Evolutionary conservation across 1,140 invertebrate genomes (phyloP).

Genomic region (Lasaia peninsularis): DNA sequence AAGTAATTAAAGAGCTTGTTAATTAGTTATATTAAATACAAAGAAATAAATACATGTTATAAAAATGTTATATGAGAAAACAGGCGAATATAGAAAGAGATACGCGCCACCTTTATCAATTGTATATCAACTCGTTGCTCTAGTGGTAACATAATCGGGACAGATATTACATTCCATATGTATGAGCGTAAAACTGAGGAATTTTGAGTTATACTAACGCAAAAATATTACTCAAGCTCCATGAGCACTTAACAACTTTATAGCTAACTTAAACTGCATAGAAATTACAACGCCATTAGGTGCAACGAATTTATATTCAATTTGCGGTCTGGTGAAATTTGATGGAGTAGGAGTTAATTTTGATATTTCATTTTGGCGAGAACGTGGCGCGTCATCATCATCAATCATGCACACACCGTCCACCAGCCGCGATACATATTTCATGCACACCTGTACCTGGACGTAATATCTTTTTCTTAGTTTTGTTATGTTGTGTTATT

Average conservation of each 20-base stretch:
- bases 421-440: slow-evolving; percentile 4
- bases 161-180: no score
- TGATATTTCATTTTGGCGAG: slow-evolving; percentile 39
- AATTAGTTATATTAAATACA: no score
- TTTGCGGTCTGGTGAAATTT: slow-evolving; percentile 6
- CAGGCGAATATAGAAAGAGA: no score
- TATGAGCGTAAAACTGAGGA: no score
- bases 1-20: no score
- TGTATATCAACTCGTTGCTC: no score
- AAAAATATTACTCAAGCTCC: no score
- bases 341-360: slow-evolving; percentile 33
- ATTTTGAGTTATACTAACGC: no score
- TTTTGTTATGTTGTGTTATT: not conserved
- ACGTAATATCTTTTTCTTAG: not conserved
- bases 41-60: no score
- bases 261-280: not conserved
- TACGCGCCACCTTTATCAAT: no score
- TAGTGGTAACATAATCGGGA: no score
- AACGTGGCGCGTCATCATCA: slow-evolving; percentile 49
- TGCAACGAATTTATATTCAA: slow-evolving; percentile 2
- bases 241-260: not conserved
- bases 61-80: no score
- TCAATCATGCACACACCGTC: slow-evolving; percentile 49
- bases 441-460: not conserved
- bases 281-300: slow-evolving; percentile 3